Evolutionary conservation across 53 echinoderm and acorn worm genomes (phyloP), one percentile per base, ranked within the genome.

Genomic region (Antedon mediterranea): DNA sequence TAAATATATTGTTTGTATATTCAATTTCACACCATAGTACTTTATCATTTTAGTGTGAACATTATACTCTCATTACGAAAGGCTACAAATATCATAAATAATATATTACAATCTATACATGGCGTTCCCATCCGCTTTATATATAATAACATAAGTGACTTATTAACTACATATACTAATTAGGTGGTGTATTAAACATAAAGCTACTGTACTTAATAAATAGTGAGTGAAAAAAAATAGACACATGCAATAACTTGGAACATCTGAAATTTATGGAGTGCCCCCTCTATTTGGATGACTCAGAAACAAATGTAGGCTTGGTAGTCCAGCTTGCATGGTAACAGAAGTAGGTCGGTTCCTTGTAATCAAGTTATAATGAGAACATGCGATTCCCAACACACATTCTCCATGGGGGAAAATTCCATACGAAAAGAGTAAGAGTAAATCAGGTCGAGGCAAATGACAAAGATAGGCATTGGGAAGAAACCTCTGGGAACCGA

Each of bases 291-390:
- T 57, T 13, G 23, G 11, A 57, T 57, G 57, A 57, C 57, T 57
- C 57, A 57, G 57, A 23, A 57, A 57, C 2, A 18, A 57, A 57
- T 18, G 26, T 57, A 57, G 57, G 20, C 57, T 57, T 57, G 23
- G 15, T 57, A 15, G 23, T 57, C 57, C 57, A 57, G 57, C 1
- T 26, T 57, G 20, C 23, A 15, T 57, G 9, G 57, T 57, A 13
- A 3, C 15, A 57, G 57, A 57, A 57, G 57, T 57, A 57, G 57
- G 57, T 57, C 57, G 57, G 57, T 57, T 57, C 57, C 57, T 57
- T 57, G 57, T 57, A 57, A 57, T 57, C 57, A 57, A 57, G 57
- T 57, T 57, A 57, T 57, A 57, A 57, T 57, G 57, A 57, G 57
- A 57, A 57, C 57, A 57, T 8, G 20, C 57, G 57, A 57, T 57